Evolutionary conservation across 2,797 vertebrate species (phyloP).

Genomic region (Anguilla megastoma): DNA sequence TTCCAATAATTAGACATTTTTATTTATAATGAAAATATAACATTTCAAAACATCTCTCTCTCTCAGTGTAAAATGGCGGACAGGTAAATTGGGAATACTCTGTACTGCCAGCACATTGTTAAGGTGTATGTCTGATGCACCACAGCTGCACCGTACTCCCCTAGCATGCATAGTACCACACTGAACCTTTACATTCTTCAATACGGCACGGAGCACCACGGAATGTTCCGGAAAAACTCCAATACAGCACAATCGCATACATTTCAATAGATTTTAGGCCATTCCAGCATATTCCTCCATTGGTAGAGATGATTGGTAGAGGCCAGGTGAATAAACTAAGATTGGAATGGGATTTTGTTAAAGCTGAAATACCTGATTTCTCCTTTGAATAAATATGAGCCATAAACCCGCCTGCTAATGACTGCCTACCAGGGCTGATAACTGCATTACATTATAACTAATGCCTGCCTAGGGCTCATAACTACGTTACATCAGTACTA

Average conservation of each 20-base stretch:
- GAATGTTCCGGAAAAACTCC: not conserved
- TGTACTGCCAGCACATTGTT: not conserved
- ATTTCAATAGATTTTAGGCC: not conserved
- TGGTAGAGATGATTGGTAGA: not conserved
- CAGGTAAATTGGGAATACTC: not conserved
- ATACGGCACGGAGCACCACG: not conserved
- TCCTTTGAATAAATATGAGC: not conserved
- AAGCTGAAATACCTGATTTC: not conserved
- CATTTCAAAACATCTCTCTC: not conserved
- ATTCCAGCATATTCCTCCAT: not conserved
- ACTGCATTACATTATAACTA: no score
- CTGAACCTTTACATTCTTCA: not conserved
- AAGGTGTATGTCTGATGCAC: not conserved
- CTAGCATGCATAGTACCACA: not conserved
- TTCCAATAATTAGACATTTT: not conserved
- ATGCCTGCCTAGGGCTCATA: not conserved
- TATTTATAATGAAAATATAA: slow-evolving; percentile 4
- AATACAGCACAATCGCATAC: not conserved
- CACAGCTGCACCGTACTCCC: not conserved
- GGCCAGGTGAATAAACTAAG: not conserved
- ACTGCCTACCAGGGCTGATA: no score
- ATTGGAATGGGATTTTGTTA: not conserved
- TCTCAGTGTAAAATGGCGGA: not conserved
- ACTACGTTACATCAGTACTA: not conserved
- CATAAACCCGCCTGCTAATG: not conserved